Evolutionary conservation across 2,888 invertebrate genomes (phyloP).

Genomic region (Aphrophora alni): DNA sequence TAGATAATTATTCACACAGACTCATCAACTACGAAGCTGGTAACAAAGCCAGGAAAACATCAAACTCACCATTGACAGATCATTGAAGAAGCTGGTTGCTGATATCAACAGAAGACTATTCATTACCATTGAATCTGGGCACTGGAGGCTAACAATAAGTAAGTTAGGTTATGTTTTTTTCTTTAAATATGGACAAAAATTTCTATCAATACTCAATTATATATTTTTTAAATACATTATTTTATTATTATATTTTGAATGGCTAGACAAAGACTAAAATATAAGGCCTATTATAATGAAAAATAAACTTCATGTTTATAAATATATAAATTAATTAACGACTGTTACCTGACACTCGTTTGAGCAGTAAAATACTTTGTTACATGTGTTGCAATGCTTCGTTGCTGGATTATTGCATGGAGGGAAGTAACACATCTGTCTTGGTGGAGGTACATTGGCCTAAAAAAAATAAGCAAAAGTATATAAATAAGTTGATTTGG

Average conservation of each 20-base stretch:
- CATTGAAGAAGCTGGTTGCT: background rate
- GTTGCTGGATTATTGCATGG: background rate
- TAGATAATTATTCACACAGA: background rate
- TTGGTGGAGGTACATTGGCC: too few relatives aligned
- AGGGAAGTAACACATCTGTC: background rate
- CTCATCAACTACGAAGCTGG: background rate
- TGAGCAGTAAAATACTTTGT: background rate
- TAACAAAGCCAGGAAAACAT: background rate
- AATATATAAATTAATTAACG: background rate
- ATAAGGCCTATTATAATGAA: too few relatives aligned
- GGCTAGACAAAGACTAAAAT: too few relatives aligned
- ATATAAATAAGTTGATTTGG: too few relatives aligned
- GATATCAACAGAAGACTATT: background rate
- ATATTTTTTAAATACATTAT: too few relatives aligned
- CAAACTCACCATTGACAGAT: background rate
- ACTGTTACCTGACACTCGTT: background rate
- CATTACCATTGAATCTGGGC: background rate
- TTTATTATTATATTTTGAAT: too few relatives aligned
- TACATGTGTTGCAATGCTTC: background rate
- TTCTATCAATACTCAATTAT: too few relatives aligned
- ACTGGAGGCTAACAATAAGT: background rate
- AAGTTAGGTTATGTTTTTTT: background rate
- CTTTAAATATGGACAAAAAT: too few relatives aligned
- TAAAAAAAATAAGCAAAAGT: too few relatives aligned
- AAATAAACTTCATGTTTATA: background rate